Conservation (phyloP, 2,113 vertebrate species). For the Cyanoderma ruficeps region DNA sequence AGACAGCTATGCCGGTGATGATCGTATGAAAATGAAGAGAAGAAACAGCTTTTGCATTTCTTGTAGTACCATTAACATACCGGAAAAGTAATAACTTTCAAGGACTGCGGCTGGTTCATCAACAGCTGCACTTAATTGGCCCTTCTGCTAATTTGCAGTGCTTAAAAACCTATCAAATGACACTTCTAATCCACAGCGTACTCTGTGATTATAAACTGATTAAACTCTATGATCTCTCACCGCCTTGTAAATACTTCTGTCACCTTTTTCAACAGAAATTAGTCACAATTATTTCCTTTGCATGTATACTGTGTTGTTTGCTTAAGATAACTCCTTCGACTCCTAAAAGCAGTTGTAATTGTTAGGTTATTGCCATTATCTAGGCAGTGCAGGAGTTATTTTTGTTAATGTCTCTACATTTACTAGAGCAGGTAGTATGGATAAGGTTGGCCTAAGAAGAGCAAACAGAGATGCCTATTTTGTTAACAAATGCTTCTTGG, state of each 20-base stretch:
- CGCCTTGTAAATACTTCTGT: not conserved
- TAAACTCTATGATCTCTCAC: not conserved
- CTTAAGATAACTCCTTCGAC: not conserved
- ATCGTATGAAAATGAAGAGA: not conserved
- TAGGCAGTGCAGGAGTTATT: not conserved
- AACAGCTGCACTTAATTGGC: conserved; percentile 39
- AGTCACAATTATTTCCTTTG: not conserved
- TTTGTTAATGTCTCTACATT: not conserved
- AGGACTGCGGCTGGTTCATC: not conserved
- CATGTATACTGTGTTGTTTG: not conserved
- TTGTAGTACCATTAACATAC: not conserved
- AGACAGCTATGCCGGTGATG: not conserved
- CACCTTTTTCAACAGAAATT: conserved; percentile 8
- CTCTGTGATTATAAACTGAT: conserved; percentile 35
- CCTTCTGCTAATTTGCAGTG: conserved; percentile 13
- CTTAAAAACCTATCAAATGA: conserved; percentile 35
- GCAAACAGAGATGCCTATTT: not conserved
- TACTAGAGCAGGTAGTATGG: not conserved
- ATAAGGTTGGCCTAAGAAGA: not conserved
- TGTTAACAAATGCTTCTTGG: not conserved
- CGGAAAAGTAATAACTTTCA: not conserved
- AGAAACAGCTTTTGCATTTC: not conserved
- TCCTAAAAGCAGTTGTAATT: not conserved
- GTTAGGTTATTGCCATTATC: not conserved
- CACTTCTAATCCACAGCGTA: not conserved